These are phyloP conservation scores for Decapterus maruadsi DNA, from an alignment of 2,797 vertebrate species.

Conservation along the genomic window DNA sequence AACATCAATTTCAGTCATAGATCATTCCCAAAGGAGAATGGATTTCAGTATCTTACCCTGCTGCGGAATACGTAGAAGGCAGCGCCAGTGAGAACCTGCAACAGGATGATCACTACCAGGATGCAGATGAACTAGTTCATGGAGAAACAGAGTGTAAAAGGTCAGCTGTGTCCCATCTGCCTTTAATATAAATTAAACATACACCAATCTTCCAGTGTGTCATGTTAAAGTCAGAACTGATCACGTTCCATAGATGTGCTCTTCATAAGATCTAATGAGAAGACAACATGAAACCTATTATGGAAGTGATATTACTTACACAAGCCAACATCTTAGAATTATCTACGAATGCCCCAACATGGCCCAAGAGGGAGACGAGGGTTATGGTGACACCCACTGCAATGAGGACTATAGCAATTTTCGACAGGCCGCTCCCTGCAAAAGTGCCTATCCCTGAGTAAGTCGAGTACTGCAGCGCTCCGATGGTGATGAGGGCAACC, in stretches of 20 bases:
- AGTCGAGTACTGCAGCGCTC: constrained; percentile 22
- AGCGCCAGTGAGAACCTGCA: constrained; percentile 55
- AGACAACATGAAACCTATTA: background rate
- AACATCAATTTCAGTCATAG: background rate
- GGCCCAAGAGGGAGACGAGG: constrained; percentile 51
- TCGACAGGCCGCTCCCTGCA: constrained; percentile 31
- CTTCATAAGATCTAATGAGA: background rate
- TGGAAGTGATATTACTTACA: constrained; percentile 49
- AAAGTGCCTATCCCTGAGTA: constrained; percentile 47
- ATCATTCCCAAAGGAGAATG: background rate
- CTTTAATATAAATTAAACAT: background rate
- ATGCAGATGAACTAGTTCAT: constrained; percentile 55
- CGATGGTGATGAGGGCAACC: constrained; percentile 53
- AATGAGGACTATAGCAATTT: constrained; percentile 55
- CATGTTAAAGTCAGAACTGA: background rate
- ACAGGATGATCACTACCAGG: constrained; percentile 58
- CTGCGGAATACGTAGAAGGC: constrained; percentile 50
- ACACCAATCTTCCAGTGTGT: background rate
- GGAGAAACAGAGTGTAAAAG: constrained; percentile 17
- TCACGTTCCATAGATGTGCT: background rate
- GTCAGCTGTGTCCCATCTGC: background rate
- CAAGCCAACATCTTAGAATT: constrained; percentile 24
- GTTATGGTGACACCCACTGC: constrained; percentile 43
- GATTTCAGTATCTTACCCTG: constrained; percentile 48
- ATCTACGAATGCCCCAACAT: constrained; percentile 43